A percentile compares a stretch with the other conserved stretches of the same genome.
Evolutionary conservation across 2,888 invertebrate genomes (phyloP).

Genomic region (Mellilla xanthometata): DNA sequence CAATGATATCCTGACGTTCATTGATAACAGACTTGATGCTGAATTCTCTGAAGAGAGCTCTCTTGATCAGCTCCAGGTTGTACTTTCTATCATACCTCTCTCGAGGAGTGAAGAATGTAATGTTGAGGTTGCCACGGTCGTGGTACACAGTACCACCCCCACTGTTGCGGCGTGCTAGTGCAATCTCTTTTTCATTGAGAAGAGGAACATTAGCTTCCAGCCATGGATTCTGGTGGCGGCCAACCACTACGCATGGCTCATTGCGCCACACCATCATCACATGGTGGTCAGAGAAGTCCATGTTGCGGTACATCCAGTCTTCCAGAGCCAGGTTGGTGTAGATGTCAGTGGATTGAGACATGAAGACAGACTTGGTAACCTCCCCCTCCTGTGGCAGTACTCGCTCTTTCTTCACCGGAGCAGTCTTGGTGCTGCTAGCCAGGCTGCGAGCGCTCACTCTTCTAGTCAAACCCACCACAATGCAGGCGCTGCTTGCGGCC

Average conservation of each 20-base stretch:
- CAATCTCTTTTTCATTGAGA: conserved; percentile 85
- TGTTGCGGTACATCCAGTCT: conserved; percentile 96
- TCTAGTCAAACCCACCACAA: conserved; percentile 64
- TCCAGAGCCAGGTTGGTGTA: conserved; percentile 97
- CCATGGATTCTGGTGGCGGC: conserved; percentile 98
- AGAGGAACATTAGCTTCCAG: conserved; percentile 91
- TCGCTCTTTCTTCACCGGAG: conserved; percentile 51
- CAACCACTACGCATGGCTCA: conserved; percentile 96
- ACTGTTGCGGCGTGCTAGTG: conserved; percentile 94
- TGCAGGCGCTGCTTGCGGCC: conserved; percentile 60
- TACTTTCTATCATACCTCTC: conserved; percentile 92
- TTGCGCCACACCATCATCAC: conserved; percentile 96
- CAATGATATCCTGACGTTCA: conserved; percentile 92
- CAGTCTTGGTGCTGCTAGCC: conserved; percentile 48
- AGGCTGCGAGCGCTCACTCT: conserved; percentile 61
- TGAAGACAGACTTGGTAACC: conserved; percentile 93
- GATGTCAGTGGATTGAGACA: conserved; percentile 95
- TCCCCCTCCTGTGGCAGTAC: conserved; percentile 66
- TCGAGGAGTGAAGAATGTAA: conserved; percentile 94
- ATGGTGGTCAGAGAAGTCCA: conserved; percentile 91
- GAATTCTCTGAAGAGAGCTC: conserved; percentile 92
- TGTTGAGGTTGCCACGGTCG: conserved; percentile 95
- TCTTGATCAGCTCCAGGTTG: conserved; percentile 93
- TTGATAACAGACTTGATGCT: conserved; percentile 89
- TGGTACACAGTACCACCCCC: conserved; percentile 99